phyloP scores from a whole-genome alignment of 1,140 invertebrate genomes.

The Drosophila willistoni region DNA sequence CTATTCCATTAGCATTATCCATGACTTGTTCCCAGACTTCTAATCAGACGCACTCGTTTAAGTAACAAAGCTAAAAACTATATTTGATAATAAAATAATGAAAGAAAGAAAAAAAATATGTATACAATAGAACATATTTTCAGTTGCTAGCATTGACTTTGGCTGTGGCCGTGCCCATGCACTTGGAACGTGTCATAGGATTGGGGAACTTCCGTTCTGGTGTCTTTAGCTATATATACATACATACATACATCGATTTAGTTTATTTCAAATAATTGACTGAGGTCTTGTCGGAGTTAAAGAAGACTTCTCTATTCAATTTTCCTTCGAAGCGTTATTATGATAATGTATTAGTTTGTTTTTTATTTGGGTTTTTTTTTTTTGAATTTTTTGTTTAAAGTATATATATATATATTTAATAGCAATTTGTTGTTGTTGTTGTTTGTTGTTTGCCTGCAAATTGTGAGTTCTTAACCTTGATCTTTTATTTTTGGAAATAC shows the following conservation, averaged over 20 bases:
- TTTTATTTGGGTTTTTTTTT: not conserved
- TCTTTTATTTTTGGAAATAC: conserved; percentile 50
- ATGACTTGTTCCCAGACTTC: too few relatives aligned
- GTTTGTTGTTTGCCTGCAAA: conserved; percentile 44
- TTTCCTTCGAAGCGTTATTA: not conserved
- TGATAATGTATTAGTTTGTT: conserved; percentile 9
- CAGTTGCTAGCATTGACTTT: too few relatives aligned
- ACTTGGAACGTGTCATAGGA: too few relatives aligned
- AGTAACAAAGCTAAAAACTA: too few relatives aligned
- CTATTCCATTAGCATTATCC: too few relatives aligned
- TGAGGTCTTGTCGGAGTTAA: not conserved
- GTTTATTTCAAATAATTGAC: too few relatives aligned
- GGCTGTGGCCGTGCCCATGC: too few relatives aligned
- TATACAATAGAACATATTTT: too few relatives aligned
- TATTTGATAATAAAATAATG: too few relatives aligned
- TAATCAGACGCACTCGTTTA: too few relatives aligned
- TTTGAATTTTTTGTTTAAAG: not conserved
- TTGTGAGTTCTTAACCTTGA: conserved; percentile 40
- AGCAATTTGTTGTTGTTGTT: conserved; percentile 6
- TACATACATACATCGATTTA: not conserved
- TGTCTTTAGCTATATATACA: not conserved
- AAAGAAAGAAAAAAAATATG: too few relatives aligned
- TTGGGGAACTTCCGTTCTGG: not conserved
- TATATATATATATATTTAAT: not conserved
- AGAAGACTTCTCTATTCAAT: not conserved